Conservation (phyloP, 2,113 vertebrate species). For the Oncorhynchus nerka region DNA sequence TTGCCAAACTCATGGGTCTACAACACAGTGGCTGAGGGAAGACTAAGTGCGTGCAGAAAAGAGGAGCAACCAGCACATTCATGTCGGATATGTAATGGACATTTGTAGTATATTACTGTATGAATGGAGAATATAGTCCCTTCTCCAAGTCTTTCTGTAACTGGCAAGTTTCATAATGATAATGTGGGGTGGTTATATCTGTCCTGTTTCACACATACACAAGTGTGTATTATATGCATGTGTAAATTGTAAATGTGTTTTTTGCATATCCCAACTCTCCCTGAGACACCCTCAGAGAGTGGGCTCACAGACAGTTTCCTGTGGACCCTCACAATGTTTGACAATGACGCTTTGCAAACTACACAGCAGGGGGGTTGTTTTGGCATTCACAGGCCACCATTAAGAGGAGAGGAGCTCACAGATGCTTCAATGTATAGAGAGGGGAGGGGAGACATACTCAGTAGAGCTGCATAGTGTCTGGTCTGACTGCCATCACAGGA, state of each 20-base stretch:
- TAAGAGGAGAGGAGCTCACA: neutral
- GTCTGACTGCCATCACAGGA: constrained; percentile 39
- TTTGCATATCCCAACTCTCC: too few species aligned
- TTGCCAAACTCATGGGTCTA: constrained; percentile 26
- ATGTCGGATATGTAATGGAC: neutral
- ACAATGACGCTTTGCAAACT: neutral
- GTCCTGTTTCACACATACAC: too few species aligned
- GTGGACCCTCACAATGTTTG: neutral
- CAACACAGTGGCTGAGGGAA: too few species aligned
- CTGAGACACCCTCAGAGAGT: too few species aligned
- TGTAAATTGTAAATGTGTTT: too few species aligned
- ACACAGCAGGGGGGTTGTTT: neutral
- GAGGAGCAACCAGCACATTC: neutral
- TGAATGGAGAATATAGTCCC: neutral
- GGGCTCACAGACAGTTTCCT: too few species aligned
- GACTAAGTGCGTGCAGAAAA: neutral
- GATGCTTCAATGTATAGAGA: neutral
- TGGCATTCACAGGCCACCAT: neutral
- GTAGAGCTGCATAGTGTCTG: constrained; percentile 51
- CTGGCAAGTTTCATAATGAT: neutral
- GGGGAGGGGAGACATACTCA: neutral
- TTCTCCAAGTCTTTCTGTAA: neutral
- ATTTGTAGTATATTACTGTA: neutral
- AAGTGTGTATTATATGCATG: too few species aligned
- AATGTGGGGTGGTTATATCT: too few species aligned